Evolutionary conservation across 2,888 invertebrate species (phyloP).

Genomic region (Rugalucina vietnamica): DNA sequence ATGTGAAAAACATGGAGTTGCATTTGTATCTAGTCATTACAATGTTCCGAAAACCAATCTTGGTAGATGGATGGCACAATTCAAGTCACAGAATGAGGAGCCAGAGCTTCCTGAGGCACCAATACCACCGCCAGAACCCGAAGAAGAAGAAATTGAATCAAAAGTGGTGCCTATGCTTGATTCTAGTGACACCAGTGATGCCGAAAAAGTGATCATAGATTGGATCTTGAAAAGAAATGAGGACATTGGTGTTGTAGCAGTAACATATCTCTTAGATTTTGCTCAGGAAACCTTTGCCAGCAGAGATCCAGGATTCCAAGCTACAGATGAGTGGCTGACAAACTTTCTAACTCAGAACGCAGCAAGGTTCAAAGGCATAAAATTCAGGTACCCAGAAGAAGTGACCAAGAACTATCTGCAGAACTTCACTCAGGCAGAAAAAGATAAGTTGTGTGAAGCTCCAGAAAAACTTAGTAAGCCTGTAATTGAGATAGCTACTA

Average conservation of each 20-base stretch:
- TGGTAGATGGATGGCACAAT: constrained; percentile 50
- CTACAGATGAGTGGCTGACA: constrained; percentile 50
- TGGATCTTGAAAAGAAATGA: constrained; percentile 56
- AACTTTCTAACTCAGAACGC: constrained; percentile 43
- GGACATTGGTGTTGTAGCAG: constrained; percentile 48
- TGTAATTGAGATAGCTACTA: constrained; percentile 44
- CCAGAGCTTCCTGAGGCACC: neutral
- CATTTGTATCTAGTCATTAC: constrained; percentile 19
- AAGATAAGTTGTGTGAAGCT: constrained; percentile 44
- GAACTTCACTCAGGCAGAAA: constrained; percentile 22
- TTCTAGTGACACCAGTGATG: neutral
- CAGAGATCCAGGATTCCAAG: constrained; percentile 37
- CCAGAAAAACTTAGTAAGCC: constrained; percentile 39
- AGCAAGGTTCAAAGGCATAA: constrained; percentile 45
- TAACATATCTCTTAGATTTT: constrained; percentile 37
- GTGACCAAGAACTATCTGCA: neutral
- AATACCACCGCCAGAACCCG: neutral
- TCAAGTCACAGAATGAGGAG: neutral
- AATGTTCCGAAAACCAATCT: constrained; percentile 47
- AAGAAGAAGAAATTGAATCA: no score
- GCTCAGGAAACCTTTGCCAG: constrained; percentile 50
- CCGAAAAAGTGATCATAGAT: constrained; percentile 41
- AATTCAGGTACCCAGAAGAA: constrained; percentile 53
- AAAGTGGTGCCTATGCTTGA: neutral
- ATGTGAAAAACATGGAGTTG: constrained; percentile 40